Evolutionary conservation across 2,113 vertebrate species (phyloP).

Genomic region (Chloebia gouldiae): DNA sequence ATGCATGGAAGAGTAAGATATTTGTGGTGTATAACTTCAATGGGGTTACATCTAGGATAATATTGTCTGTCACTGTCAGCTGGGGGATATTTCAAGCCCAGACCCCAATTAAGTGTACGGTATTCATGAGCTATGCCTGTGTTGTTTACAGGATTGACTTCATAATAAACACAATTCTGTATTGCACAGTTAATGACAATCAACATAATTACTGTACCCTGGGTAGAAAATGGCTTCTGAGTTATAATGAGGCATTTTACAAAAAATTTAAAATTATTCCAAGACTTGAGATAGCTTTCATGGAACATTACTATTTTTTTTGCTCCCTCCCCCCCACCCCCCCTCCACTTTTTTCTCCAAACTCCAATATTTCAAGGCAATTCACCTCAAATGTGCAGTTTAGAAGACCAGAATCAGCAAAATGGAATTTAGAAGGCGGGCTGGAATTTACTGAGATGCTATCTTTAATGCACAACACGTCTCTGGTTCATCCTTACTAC

Average conservation of each 20-base stretch:
- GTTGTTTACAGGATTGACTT: constrained; percentile 6
- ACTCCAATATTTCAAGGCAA: neutral
- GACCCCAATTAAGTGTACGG: neutral
- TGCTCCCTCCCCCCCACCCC: fast-evolving
- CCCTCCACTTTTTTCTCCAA: fast-evolving
- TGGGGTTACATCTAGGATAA: neutral
- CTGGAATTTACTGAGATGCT: neutral
- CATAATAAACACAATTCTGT: neutral
- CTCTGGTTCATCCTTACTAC: neutral
- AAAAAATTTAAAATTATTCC: neutral
- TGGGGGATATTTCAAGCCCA: neutral
- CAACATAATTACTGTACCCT: neutral
- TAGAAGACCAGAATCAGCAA: neutral
- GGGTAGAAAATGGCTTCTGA: neutral
- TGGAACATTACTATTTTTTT: neutral
- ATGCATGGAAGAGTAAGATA: neutral
- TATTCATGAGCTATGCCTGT: neutral
- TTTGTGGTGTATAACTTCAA: neutral
- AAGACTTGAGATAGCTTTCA: neutral
- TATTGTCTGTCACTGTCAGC: neutral
- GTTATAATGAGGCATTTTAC: neutral
- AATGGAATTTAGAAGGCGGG: neutral
- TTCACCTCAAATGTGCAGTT: neutral
- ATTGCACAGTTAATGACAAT: neutral
- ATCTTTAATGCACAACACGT: neutral